phyloP scores from a whole-genome alignment of 2,888 invertebrate genomes.

The Cataglyphis cursor region DNA sequence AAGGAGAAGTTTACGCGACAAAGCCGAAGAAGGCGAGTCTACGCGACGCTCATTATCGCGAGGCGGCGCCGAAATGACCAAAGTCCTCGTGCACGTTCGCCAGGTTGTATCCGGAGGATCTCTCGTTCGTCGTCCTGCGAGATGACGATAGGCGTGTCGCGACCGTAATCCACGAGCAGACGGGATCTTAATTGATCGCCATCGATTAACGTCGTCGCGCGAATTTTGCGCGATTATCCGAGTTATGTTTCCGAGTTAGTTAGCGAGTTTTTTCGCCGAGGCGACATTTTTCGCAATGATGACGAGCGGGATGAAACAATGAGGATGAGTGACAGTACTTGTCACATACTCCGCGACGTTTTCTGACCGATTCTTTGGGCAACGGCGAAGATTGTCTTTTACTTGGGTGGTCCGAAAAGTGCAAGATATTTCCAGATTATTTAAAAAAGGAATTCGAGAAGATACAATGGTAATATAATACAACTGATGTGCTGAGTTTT shows the following conservation, averaged over 20 bases:
- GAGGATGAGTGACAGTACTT: constrained; percentile 7
- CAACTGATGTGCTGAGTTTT: background rate
- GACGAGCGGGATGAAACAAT: background rate
- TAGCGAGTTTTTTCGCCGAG: constrained; percentile 48
- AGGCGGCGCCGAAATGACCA: constrained; percentile 11
- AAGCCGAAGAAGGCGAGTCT: background rate
- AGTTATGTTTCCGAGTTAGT: constrained; percentile 61
- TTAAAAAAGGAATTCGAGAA: background rate
- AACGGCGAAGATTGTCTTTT: background rate
- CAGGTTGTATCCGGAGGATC: background rate
- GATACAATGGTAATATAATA: background rate
- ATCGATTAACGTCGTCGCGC: constrained; percentile 71
- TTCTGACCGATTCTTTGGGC: background rate
- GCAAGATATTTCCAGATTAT: background rate
- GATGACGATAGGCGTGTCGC: constrained; percentile 31
- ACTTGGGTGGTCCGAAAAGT: background rate
- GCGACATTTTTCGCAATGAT: constrained; percentile 10
- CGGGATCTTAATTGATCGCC: constrained; percentile 70
- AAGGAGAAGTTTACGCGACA: constrained; percentile 7
- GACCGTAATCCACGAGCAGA: constrained; percentile 33
- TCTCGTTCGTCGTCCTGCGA: constrained; percentile 16
- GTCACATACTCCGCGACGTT: constrained; percentile 15
- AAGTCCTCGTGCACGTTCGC: background rate
- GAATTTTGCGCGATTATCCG: constrained; percentile 50
- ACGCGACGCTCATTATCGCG: constrained; percentile 28